phyloP scores from a whole-genome alignment of 2,888 invertebrate species.

The Phymatocera aterrima region DNA sequence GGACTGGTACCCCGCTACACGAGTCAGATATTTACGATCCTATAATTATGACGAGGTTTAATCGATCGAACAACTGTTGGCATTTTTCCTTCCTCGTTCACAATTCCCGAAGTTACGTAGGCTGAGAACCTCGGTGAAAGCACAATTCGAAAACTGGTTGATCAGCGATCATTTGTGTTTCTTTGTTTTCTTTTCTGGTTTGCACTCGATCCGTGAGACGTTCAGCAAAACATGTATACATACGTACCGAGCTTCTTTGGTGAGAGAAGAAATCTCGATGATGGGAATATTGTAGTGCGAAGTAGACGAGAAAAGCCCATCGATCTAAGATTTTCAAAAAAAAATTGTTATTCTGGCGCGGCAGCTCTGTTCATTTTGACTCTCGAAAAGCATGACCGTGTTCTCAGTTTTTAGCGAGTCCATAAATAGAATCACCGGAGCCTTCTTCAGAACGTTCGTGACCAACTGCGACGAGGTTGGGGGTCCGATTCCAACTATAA shows the following conservation, averaged over 20 bases:
- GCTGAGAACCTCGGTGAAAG: background rate
- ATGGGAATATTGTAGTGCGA: too few relatives aligned
- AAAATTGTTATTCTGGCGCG: too few relatives aligned
- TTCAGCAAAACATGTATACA: too few relatives aligned
- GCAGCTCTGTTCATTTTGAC: too few relatives aligned
- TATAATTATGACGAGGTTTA: slow-evolving; percentile 9
- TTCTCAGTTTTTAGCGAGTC: background rate
- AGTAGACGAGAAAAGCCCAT: too few relatives aligned
- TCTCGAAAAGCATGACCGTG: too few relatives aligned
- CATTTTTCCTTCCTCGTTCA: background rate
- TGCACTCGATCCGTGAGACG: too few relatives aligned
- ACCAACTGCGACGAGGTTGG: background rate
- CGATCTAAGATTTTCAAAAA: too few relatives aligned
- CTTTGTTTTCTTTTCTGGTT: too few relatives aligned
- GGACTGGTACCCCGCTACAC: slow-evolving; percentile 8
- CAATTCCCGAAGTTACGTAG: background rate
- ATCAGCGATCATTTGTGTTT: too few relatives aligned
- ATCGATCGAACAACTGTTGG: slow-evolving; percentile 5
- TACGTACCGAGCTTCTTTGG: too few relatives aligned
- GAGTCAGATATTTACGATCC: background rate
- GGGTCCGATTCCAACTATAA: background rate
- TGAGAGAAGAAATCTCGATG: too few relatives aligned
- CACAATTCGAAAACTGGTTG: background rate
- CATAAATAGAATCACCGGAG: background rate
- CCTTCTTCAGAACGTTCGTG: background rate